These are phyloP conservation scores for Semotilus atromaculatus DNA, from an alignment of 2,797 vertebrate genomes.

Conservation along the genomic window DNA sequence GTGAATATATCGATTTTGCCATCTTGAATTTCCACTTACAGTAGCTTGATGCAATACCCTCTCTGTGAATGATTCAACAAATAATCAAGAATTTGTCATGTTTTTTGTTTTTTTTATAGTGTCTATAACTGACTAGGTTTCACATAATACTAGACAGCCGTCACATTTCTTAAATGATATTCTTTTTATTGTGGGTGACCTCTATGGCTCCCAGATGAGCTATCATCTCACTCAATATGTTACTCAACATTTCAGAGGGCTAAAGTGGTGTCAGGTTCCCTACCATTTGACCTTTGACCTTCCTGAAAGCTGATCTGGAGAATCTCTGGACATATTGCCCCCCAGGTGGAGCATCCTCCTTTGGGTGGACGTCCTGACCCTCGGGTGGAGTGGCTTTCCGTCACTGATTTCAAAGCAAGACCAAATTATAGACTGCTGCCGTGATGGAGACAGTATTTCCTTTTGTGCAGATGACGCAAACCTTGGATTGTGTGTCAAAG, in stretches of 20 bases:
- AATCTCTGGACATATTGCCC: slow-evolving; percentile 54
- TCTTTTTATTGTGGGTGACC: slow-evolving; percentile 53
- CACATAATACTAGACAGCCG: not conserved
- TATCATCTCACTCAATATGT: slow-evolving; percentile 60
- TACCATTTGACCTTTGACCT: slow-evolving; percentile 70
- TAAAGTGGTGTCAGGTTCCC: slow-evolving; percentile 64
- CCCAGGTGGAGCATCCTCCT: slow-evolving; percentile 53
- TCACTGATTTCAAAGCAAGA: slow-evolving; percentile 47
- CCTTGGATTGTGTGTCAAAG: no score
- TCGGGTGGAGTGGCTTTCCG: slow-evolving; percentile 31
- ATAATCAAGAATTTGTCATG: not conserved
- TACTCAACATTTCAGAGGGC: slow-evolving; percentile 63
- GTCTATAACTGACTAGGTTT: not conserved
- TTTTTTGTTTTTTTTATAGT: not conserved
- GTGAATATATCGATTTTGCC: not conserved
- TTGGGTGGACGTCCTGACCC: slow-evolving; percentile 21
- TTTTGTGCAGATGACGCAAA: slow-evolving; percentile 1
- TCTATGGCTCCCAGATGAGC: slow-evolving; percentile 58
- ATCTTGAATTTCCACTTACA: not conserved
- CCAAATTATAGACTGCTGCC: slow-evolving; percentile 30
- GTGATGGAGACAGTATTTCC: slow-evolving; percentile 3
- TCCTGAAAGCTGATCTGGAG: slow-evolving; percentile 60
- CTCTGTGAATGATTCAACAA: not conserved
- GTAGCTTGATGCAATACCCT: not conserved
- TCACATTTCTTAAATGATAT: slow-evolving; percentile 21